These are phyloP conservation scores for Charaxes varanes DNA, from an alignment of 1,140 invertebrate genomes.

Conservation along the genomic window DNA sequence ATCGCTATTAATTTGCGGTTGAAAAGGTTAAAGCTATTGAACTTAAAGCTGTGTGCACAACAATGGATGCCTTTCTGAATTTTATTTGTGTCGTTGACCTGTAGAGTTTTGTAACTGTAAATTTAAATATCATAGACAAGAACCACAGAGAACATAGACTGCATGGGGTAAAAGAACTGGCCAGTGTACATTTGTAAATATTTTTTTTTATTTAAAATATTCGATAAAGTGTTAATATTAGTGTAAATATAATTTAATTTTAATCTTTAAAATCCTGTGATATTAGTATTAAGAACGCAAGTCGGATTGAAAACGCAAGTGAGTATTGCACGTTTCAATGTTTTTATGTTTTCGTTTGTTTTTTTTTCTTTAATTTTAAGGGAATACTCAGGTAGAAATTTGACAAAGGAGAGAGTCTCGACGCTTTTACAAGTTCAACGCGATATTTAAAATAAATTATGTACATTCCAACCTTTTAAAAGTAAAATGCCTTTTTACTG, in stretches of 20 bases:
- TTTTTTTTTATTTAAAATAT: too few species aligned
- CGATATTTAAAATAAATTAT: too few species aligned
- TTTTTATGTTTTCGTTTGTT: too few species aligned
- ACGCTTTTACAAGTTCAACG: constrained; percentile 15
- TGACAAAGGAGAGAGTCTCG: constrained; percentile 17
- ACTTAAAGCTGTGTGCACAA: too few species aligned
- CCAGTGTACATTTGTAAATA: constrained; percentile 35
- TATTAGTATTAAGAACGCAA: constrained; percentile 46
- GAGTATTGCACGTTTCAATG: constrained; percentile 28
- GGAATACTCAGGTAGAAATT: constrained; percentile 15
- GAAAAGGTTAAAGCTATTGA: constrained; percentile 5
- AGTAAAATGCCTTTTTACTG: too few species aligned
- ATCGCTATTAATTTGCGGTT: constrained; percentile 18
- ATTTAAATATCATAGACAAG: too few species aligned
- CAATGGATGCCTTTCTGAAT: too few species aligned
- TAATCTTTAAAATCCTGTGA: constrained; percentile 56
- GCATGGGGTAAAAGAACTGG: constrained; percentile 35
- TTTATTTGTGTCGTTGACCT: too few species aligned
- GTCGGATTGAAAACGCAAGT: constrained; percentile 34
- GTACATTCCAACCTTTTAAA: too few species aligned
- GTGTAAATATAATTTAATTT: constrained; percentile 32
- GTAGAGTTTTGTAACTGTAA: too few species aligned
- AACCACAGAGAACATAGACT: constrained; percentile 25
- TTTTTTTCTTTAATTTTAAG: constrained; percentile 17
- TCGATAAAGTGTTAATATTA: constrained; percentile 33